Conservation (phyloP, 2,113 vertebrate genomes). For the Corydoras sp. region DNA sequence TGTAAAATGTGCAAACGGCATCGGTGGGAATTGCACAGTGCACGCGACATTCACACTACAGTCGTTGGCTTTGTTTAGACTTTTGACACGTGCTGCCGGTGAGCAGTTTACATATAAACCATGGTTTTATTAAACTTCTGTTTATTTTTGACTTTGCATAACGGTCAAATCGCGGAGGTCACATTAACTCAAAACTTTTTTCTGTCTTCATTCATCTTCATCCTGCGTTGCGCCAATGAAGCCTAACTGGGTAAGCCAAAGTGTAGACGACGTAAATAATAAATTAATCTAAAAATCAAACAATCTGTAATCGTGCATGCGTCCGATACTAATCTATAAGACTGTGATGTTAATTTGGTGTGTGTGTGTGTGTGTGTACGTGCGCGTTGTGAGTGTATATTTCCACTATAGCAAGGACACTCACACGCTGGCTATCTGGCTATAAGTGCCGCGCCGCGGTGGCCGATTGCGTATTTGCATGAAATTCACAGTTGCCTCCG, state of each 20-base stretch:
- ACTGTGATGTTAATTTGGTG: constrained; percentile 51
- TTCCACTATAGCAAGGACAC: constrained; percentile 49
- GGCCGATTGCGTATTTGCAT: constrained; percentile 66
- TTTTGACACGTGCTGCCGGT: too few species aligned
- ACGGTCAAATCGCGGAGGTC: not conserved
- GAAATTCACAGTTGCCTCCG: constrained; percentile 54
- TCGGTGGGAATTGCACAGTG: too few species aligned
- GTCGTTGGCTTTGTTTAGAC: too few species aligned
- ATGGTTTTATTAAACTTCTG: not conserved
- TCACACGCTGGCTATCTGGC: constrained; percentile 34
- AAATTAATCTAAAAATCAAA: constrained; percentile 40
- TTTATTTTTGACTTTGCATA: not conserved
- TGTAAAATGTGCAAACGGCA: too few species aligned
- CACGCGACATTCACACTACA: too few species aligned
- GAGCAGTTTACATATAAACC: not conserved
- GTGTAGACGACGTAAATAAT: constrained; percentile 24
- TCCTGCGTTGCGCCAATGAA: constrained; percentile 48
- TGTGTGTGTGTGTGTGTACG: constrained; percentile 50
- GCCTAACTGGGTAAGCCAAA: constrained; percentile 68
- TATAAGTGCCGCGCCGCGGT: constrained; percentile 51
- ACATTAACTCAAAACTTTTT: constrained; percentile 34
- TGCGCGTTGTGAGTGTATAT: not conserved
- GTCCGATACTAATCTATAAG: constrained; percentile 38
- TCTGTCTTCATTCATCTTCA: constrained; percentile 43
- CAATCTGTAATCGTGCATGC: constrained; percentile 65